Evolutionary conservation across 2,113 vertebrate genomes (phyloP).

Genomic region (Aegithalos caudatus): DNA sequence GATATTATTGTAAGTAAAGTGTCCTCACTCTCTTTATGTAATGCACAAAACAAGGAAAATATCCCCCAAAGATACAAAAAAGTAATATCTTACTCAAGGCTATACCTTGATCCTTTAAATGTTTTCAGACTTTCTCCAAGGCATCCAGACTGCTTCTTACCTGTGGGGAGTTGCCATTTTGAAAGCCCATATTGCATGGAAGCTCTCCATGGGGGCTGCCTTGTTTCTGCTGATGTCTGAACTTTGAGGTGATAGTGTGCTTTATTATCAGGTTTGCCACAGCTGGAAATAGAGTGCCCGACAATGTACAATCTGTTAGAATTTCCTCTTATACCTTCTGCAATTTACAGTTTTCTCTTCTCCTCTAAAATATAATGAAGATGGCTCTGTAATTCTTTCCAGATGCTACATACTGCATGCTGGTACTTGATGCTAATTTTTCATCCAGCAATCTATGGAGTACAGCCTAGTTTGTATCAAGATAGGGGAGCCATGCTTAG

Average conservation of each 20-base stretch:
- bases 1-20: background rate
- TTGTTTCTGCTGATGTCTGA: slow-evolving; percentile 53
- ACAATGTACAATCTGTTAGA: slow-evolving; percentile 55
- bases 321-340: slow-evolving; percentile 13
- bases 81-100: background rate
- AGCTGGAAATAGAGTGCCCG: slow-evolving; percentile 18
- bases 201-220: slow-evolving; percentile 27
- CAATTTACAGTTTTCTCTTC: slow-evolving; percentile 42
- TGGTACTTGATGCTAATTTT: slow-evolving; percentile 21
- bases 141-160: background rate
- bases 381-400: slow-evolving; percentile 49
- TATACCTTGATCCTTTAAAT: slow-evolving; percentile 34
- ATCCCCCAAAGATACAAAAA: background rate
- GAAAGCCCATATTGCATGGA: slow-evolving; percentile 13
- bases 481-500: background rate
- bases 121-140: slow-evolving; percentile 30
- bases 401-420: slow-evolving; percentile 38
- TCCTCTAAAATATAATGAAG: slow-evolving; percentile 42
- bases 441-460: background rate
- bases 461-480: background rate
- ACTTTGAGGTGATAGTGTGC: slow-evolving; percentile 25
- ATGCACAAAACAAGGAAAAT: background rate
- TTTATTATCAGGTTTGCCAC: slow-evolving; percentile 56
- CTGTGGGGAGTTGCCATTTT: slow-evolving; percentile 43
- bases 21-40: background rate